A percentile compares a stretch with the other conserved stretches of the same genome.
Conservation (phyloP, 92 coral and sea anemone genomes). For the Ricordea florida region DNA sequence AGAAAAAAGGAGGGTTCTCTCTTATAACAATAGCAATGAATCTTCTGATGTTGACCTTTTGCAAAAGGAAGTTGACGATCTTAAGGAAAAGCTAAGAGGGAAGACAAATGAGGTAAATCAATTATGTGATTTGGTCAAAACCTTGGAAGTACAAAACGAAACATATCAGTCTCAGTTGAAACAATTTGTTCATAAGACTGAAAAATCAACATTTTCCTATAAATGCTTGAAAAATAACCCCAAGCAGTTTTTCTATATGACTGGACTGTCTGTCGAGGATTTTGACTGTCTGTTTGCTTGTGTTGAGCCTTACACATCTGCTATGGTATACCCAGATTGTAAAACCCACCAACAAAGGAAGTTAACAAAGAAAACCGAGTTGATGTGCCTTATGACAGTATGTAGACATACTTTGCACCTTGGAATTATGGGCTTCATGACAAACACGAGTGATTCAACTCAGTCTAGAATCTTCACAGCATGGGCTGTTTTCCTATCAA, state of each 20-base stretch:
- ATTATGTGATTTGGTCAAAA: no score
- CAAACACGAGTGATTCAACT: conserved; percentile 34
- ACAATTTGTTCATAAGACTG: no score
- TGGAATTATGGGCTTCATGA: conserved; percentile 34
- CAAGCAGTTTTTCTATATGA: conserved; percentile 46
- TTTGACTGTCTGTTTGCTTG: conserved; percentile 54
- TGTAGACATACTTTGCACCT: conserved; percentile 51
- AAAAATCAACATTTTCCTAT: no score
- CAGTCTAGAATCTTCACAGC: conserved; percentile 40
- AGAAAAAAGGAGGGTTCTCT: no score
- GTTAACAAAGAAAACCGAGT: conserved; percentile 47
- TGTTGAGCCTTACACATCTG: conserved; percentile 39
- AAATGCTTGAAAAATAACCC: conserved; percentile 10
- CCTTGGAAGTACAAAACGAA: no score
- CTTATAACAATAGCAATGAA: no score
- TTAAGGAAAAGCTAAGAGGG: no score
- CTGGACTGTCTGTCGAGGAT: conserved; percentile 39
- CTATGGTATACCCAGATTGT: conserved; percentile 49
- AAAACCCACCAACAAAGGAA: conserved; percentile 52
- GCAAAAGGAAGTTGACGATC: no score
- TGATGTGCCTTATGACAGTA: conserved; percentile 38
- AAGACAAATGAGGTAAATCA: no score
- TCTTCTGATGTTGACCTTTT: no score
- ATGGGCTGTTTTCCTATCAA: conserved; percentile 55
- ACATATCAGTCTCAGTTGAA: no score